Evolutionary conservation across 2,797 vertebrate species (phyloP).

Genomic region (Propithecus perrieri): DNA sequence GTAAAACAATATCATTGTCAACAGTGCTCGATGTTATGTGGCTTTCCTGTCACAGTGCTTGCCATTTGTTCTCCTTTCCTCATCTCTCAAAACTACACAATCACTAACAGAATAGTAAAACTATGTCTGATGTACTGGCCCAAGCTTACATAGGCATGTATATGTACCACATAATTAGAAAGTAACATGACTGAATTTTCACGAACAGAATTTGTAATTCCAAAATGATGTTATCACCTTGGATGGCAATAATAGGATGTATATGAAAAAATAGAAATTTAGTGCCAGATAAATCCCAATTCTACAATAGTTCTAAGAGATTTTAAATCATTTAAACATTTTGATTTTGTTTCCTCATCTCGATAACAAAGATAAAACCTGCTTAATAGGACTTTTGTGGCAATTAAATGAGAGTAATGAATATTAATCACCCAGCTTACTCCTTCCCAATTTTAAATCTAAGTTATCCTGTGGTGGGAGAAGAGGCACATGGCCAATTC

Average conservation of each 20-base stretch:
- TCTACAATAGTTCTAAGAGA: background rate
- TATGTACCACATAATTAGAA: background rate
- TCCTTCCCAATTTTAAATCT: background rate
- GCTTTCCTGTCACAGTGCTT: background rate
- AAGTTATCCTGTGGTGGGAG: background rate
- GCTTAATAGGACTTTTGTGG: background rate
- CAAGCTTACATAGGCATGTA: background rate
- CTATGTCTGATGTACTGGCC: background rate
- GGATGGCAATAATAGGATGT: background rate
- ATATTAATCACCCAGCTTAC: background rate
- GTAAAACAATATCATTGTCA: slow-evolving; percentile 4
- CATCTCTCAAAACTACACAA: background rate
- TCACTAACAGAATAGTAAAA: slow-evolving; percentile 13
- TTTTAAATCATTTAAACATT: slow-evolving; percentile 1
- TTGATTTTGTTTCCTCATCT: background rate
- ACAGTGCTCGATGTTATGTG: background rate
- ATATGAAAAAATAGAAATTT: background rate
- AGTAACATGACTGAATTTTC: background rate
- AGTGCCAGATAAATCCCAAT: background rate
- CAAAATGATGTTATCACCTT: background rate
- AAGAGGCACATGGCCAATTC: background rate
- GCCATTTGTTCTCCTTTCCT: background rate
- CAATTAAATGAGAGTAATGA: background rate
- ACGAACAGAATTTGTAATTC: background rate
- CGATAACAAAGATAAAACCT: background rate